Evolutionary conservation across 2,888 invertebrate genomes (phyloP).

Genomic region (Carpatolechia fugitivella): DNA sequence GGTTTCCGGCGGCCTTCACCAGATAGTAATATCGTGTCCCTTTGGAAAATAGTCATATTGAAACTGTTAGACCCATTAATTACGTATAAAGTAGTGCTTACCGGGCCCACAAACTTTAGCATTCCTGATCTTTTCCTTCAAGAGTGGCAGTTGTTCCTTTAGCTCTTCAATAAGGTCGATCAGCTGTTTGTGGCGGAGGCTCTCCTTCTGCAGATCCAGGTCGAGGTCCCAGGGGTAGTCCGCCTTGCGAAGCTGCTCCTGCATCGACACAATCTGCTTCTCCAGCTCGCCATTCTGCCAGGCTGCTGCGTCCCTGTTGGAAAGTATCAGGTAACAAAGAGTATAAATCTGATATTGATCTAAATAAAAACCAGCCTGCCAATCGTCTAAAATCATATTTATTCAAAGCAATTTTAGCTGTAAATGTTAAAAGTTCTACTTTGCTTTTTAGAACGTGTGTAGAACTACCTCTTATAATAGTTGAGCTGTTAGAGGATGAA

Average conservation of each 20-base stretch:
- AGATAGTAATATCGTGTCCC: too few species aligned
- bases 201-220: slow-evolving; percentile 59
- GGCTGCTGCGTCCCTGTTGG: slow-evolving; percentile 61
- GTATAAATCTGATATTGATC: too few species aligned
- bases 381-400: too few species aligned
- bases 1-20: neutral
- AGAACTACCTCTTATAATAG: too few species aligned
- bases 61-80: too few species aligned
- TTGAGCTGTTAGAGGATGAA: too few species aligned
- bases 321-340: neutral
- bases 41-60: too few species aligned
- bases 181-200: slow-evolving; percentile 56
- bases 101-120: slow-evolving; percentile 72
- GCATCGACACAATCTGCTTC: slow-evolving; percentile 63
- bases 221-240: slow-evolving; percentile 70
- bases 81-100: too few species aligned
- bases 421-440: too few species aligned
- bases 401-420: too few species aligned
- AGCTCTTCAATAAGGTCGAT: slow-evolving; percentile 61
- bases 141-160: slow-evolving; percentile 55
- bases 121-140: slow-evolving; percentile 67
- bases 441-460: too few species aligned
- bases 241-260: slow-evolving; percentile 63
- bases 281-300: slow-evolving; percentile 73
- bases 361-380: too few species aligned